Evolutionary conservation across 2,888 invertebrate species (phyloP).

Genomic region (Synanthedon andrenaeformis): DNA sequence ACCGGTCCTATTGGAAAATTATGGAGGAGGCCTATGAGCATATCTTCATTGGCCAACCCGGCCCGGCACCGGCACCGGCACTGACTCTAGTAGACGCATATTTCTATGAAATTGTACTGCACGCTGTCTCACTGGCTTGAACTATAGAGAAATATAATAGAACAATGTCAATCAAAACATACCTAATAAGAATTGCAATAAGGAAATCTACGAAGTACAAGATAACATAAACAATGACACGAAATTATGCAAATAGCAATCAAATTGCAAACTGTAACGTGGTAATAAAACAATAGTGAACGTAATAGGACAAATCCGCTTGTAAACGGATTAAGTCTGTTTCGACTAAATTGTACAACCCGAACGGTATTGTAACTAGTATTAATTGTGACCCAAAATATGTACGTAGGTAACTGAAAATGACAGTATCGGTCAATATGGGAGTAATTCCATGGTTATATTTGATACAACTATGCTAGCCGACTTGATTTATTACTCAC

Average conservation of each 20-base stretch:
- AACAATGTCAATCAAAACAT: no score
- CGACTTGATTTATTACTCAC: slow-evolving; percentile 24
- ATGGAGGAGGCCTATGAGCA: no score
- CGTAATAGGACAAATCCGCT: slow-evolving; percentile 22
- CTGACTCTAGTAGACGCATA: no score
- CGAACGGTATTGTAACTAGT: background rate
- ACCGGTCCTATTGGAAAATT: no score
- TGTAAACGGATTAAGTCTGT: slow-evolving; percentile 26
- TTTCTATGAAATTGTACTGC: no score
- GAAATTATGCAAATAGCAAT: background rate
- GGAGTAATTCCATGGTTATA: slow-evolving; percentile 30
- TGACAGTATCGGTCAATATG: slow-evolving; percentile 15
- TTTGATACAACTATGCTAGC: slow-evolving; percentile 25
- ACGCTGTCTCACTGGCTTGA: no score
- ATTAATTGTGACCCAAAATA: slow-evolving; percentile 2
- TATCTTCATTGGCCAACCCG: no score
- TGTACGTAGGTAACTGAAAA: slow-evolving; percentile 15
- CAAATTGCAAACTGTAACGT: background rate
- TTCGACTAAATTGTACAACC: slow-evolving; percentile 7
- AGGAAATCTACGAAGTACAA: background rate
- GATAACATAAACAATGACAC: background rate
- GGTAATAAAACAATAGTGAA: background rate
- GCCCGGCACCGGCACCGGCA: no score
- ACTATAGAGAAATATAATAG: no score
- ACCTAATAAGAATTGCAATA: no score